phyloP scores from a whole-genome alignment of 1,140 invertebrate genomes.

The Acarapis woodi region DNA sequence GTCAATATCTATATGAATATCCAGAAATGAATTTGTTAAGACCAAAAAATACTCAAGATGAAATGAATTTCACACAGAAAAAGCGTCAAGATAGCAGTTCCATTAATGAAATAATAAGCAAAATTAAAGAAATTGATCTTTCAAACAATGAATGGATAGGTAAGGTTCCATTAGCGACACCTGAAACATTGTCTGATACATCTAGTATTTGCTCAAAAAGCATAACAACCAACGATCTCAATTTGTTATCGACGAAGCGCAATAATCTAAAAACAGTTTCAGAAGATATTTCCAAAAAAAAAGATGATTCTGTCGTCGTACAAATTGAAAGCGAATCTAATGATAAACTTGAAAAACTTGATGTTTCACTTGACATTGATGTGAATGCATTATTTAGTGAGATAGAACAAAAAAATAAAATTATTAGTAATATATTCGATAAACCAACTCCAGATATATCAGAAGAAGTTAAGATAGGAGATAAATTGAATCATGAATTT shows the following conservation, averaged over 20 bases:
- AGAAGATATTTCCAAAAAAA: too few relatives aligned
- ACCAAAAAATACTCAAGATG: constrained; percentile 4
- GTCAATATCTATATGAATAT: constrained; percentile 12
- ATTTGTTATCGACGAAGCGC: constrained; percentile 9
- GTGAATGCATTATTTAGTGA: background rate
- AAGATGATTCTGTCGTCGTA: too few relatives aligned
- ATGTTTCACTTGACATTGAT: background rate
- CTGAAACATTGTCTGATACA: constrained; percentile 49
- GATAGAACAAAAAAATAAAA: too few relatives aligned
- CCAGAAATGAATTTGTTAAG: constrained; percentile 12
- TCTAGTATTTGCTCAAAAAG: constrained; percentile 23
- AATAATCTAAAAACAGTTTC: background rate
- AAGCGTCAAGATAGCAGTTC: background rate
- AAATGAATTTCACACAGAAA: background rate
- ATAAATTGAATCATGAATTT: too few relatives aligned
- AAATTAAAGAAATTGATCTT: constrained; percentile 6
- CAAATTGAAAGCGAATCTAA: background rate
- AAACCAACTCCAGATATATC: too few relatives aligned
- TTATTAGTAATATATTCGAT: too few relatives aligned
- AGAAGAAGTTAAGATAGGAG: too few relatives aligned
- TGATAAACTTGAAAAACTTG: background rate
- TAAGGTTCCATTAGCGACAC: constrained; percentile 45
- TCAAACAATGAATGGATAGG: constrained; percentile 27
- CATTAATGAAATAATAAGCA: constrained; percentile 4
- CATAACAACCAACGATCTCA: constrained; percentile 7